phyloP scores from a whole-genome alignment of 1,140 invertebrate species.

The Heliothis subflexa region DNA sequence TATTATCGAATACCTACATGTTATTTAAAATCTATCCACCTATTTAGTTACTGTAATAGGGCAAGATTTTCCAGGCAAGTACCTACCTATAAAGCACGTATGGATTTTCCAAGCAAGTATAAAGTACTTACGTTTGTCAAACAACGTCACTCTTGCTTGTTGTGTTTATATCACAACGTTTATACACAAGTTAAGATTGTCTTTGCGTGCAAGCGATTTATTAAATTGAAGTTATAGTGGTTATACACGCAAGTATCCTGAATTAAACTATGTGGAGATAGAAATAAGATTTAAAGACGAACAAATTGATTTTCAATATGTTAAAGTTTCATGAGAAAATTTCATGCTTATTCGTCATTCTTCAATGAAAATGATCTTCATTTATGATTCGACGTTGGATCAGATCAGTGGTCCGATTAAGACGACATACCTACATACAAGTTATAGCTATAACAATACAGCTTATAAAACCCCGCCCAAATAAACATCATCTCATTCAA shows the following conservation, averaged over 20 bases:
- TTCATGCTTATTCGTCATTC: not conserved
- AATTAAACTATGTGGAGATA: too few relatives aligned
- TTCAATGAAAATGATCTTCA: not conserved
- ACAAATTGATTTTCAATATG: too few relatives aligned
- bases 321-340: too few relatives aligned
- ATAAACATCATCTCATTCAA: not conserved
- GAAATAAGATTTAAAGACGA: too few relatives aligned
- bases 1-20: too few relatives aligned
- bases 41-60: too few relatives aligned
- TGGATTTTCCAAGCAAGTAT: too few relatives aligned
- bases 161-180: not conserved
- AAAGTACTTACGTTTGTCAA: not conserved
- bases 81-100: too few relatives aligned
- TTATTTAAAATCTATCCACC: too few relatives aligned
- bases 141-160: not conserved
- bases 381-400: not conserved
- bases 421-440: too few relatives aligned
- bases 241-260: not conserved
- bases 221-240: not conserved
- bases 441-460: too few relatives aligned
- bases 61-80: not conserved
- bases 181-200: not conserved
- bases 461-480: not conserved
- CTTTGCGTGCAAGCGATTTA: not conserved
- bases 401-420: too few relatives aligned